Evolutionary conservation across 1,140 invertebrate species (phyloP).

Genomic region (Vanessa atalanta): DNA sequence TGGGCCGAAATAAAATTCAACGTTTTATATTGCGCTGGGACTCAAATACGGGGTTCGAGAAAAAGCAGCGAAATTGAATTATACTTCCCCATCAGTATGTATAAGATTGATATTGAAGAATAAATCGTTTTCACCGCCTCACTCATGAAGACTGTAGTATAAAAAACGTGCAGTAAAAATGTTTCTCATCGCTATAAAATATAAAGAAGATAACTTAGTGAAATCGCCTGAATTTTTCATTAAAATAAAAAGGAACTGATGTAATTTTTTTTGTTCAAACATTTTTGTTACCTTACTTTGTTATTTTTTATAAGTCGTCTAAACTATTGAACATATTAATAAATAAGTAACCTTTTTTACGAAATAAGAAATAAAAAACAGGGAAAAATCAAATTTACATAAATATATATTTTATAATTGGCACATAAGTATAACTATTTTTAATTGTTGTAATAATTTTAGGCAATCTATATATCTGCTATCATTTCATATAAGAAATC

Average conservation of each 20-base stretch:
- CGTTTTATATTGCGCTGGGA: constrained; percentile 30
- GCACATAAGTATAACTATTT: too few relatives aligned
- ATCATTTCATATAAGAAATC: too few relatives aligned
- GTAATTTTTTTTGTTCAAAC: neutral
- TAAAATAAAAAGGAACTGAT: neutral
- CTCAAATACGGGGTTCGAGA: constrained; percentile 24
- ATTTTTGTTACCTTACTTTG: neutral
- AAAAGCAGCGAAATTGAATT: constrained; percentile 49
- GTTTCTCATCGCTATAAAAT: constrained; percentile 36
- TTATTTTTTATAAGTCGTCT: too few relatives aligned
- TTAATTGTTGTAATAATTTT: too few relatives aligned
- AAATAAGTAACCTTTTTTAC: too few relatives aligned
- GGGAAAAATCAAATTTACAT: too few relatives aligned
- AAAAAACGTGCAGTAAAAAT: constrained; percentile 37
- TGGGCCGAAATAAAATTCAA: constrained; percentile 25
- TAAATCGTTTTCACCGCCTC: constrained; percentile 50
- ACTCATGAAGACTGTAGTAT: constrained; percentile 39
- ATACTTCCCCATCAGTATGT: constrained; percentile 49
- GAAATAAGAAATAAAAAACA: too few relatives aligned
- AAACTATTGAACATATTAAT: too few relatives aligned
- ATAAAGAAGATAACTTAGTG: constrained; percentile 14
- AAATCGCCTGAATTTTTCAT: neutral
- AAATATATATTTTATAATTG: too few relatives aligned
- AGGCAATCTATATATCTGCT: too few relatives aligned
- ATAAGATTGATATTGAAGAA: constrained; percentile 56